These are phyloP conservation scores for Lampris incognitus DNA, from an alignment of 2,113 vertebrate species.

Conservation along the genomic window DNA sequence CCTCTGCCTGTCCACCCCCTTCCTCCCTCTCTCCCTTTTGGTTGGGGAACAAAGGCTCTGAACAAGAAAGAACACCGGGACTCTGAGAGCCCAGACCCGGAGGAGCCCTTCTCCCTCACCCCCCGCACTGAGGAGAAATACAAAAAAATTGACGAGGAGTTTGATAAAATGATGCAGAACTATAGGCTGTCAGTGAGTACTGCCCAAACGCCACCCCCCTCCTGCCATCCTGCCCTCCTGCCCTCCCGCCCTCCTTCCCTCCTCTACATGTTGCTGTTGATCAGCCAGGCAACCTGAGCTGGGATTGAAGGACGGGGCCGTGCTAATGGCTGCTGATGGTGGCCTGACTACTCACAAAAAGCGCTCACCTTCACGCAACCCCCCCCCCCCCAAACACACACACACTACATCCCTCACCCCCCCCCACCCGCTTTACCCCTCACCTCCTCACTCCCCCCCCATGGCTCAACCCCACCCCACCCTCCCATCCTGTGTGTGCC, in stretches of 20 bases:
- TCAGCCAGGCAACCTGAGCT: constrained; percentile 32
- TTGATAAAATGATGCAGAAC: constrained; percentile 99
- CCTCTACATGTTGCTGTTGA: constrained; percentile 52
- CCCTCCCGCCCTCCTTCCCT: constrained; percentile 25
- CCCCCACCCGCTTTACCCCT: constrained; percentile 50
- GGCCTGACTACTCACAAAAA: constrained; percentile 81
- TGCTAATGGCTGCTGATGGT: constrained; percentile 50
- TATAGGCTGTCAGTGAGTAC: constrained; percentile 99
- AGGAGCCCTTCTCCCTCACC: constrained; percentile 96
- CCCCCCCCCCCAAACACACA: not conserved
- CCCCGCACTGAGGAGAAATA: constrained; percentile 99
- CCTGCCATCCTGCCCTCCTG: constrained; percentile 58
- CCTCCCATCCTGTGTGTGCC: constrained; percentile 68
- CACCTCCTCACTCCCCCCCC: constrained; percentile 20
- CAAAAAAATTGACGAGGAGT: constrained; percentile 99
- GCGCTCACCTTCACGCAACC: constrained; percentile 71
- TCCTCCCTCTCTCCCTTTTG: constrained; percentile 43
- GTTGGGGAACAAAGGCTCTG: constrained; percentile 87
- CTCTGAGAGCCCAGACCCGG: constrained; percentile 96
- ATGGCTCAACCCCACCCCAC: constrained; percentile 37
- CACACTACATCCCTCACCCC: constrained; percentile 16
- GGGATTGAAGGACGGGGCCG: no score
- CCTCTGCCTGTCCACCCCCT: constrained; percentile 32
- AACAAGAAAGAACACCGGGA: constrained; percentile 99
- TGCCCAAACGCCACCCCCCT: constrained; percentile 50